Evolutionary conservation across 92 coral and sea anemone species (phyloP).

Genomic region (Porites divaricata): DNA sequence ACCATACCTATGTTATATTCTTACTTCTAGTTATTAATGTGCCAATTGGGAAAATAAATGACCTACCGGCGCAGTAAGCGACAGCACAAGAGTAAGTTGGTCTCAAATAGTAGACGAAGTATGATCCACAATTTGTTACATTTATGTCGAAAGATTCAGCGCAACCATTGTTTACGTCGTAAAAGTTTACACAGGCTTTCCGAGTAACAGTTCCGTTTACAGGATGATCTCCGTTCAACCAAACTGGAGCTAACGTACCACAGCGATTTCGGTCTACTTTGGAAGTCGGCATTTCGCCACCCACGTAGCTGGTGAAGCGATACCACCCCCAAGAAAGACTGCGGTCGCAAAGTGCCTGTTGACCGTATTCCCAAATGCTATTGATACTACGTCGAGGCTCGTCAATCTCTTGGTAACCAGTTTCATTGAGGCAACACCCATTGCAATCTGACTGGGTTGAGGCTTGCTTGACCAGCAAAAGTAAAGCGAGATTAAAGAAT

Average conservation of each 20-base stretch:
- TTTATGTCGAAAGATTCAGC: not conserved
- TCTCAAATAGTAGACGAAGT: conserved; percentile 6
- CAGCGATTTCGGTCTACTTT: not conserved
- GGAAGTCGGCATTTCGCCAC: not conserved
- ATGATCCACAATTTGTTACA: not conserved
- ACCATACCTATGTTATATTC: too few relatives aligned
- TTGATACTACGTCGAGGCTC: not conserved
- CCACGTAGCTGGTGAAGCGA: conserved; percentile 4
- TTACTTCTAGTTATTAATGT: too few relatives aligned
- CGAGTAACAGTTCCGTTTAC: not conserved
- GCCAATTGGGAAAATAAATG: not conserved
- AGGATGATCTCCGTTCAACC: not conserved
- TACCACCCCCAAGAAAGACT: conserved; percentile 7
- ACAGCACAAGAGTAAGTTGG: conserved; percentile 15
- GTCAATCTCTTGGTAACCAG: not conserved
- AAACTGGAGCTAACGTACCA: conserved; percentile 3
- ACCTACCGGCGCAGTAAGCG: conserved; percentile 25
- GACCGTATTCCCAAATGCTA: not conserved
- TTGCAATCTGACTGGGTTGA: not conserved
- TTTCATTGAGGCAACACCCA: not conserved
- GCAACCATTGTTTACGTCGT: conserved; percentile 1
- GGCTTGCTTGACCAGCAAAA: not conserved
- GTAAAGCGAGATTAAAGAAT: not conserved
- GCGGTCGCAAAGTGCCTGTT: not conserved
- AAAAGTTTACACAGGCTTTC: conserved; percentile 7